Base-by-base conservation (phyloP, 1,140 invertebrate species). In the Dreissena rostriformis region DNA sequence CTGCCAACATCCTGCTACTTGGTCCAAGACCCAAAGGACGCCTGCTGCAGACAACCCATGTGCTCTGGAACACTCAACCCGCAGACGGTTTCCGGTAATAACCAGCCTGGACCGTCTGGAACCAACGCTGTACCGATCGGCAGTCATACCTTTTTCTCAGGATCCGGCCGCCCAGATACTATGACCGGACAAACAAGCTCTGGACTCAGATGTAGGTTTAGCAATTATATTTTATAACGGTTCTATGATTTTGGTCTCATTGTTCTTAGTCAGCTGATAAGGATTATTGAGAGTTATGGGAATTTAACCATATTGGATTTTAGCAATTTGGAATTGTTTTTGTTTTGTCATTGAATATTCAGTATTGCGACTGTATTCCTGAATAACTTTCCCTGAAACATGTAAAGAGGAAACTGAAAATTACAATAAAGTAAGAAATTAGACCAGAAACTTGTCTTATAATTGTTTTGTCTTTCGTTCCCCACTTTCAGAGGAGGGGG, bases 1-100 rank as follows among this genome's bases (percentile, higher is more conserved):
- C 72, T 91, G 15, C 90, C 90, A 71, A 75, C 76, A 22, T 86
- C 77, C 84, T 91, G 90, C 53, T 86, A 82, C 14, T 84, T 91
- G 28, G 65, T 86, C 22, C 76, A 71, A 12, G 88, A 90, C 76
- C 88, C 88, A 1, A 75, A 67, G 12, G 86, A 90, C 68, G 29
- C 28, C 0, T 91, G 90, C 70, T 91, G 90, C 84, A 83, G 85
- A 77, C 78, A 82, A 51, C 86, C 88, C 17, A 19, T 70, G 7
- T 91, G 90, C 68, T 86, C 76, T 7, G 57, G 86, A 71, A 10
- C 88, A 85, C n/a, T 57, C 78, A 76, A 66, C 83, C 39, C 86
- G 53, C 26, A 39, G 67, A 29, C 63, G 51, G 26, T 61, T 22
- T 75, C 88, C 86, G n/a, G 86, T 82, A 63, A 77, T 67, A 8